Conservation (phyloP, 2,797 vertebrate species). For the Apodemus agrarius region DNA sequence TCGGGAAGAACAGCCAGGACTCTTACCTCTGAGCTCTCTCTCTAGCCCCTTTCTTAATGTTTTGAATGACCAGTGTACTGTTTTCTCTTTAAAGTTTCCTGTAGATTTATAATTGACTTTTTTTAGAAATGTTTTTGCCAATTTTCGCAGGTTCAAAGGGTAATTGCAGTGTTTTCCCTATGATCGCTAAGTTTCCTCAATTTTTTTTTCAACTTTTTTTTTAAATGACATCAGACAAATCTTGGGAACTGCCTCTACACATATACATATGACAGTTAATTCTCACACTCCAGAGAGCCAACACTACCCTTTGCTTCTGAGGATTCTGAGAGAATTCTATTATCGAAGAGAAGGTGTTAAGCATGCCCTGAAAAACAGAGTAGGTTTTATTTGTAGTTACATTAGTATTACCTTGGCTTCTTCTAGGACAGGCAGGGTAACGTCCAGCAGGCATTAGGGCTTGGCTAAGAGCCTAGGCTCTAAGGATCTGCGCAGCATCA, state of each 20-base stretch:
- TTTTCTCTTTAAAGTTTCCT: neutral
- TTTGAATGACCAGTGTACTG: neutral
- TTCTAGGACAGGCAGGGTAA: neutral
- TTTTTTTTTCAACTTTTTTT: no score
- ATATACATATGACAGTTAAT: accelerated
- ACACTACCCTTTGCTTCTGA: accelerated
- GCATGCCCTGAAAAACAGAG: neutral
- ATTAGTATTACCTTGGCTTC: neutral
- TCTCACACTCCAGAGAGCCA: no score
- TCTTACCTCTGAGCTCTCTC: neutral
- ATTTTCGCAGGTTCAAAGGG: neutral
- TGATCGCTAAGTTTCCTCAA: neutral
- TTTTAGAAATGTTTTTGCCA: conserved; percentile 6
- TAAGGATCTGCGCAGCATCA: neutral
- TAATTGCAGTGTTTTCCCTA: neutral
- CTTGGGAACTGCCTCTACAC: neutral
- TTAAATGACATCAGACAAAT: neutral
- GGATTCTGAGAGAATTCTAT: neutral
- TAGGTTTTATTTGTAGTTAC: neutral
- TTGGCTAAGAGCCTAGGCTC: no score
- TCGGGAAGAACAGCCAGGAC: neutral
- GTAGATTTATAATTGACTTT: neutral
- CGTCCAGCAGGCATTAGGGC: neutral
- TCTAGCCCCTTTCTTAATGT: neutral
- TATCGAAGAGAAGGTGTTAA: neutral